Evolutionary conservation across 2,113 vertebrate genomes (phyloP).

Genomic region (Peromyscus polionotus): DNA sequence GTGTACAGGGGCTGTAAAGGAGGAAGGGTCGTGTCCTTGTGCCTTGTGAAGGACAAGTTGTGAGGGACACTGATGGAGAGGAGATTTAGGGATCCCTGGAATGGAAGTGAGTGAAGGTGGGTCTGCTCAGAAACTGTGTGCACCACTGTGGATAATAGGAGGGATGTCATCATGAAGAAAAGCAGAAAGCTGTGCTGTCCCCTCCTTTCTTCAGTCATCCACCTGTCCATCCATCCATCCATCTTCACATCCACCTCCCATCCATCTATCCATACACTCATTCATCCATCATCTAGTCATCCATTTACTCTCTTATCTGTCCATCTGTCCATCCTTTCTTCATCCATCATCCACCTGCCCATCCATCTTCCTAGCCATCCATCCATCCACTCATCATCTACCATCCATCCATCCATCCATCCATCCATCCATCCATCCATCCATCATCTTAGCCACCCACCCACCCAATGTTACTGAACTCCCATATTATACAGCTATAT

Average conservation of each 20-base stretch:
- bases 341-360: neutral
- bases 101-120: neutral
- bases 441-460: neutral
- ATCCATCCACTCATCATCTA: neutral
- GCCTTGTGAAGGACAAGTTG: neutral
- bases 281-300: accelerated
- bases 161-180: neutral
- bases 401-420: no score
- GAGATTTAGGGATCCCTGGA: neutral
- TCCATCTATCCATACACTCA: neutral
- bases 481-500: neutral
- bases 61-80: neutral
- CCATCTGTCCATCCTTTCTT: no score
- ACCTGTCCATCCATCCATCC: neutral
- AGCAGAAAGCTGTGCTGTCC: neutral
- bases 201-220: neutral
- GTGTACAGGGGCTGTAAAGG: neutral
- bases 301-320: no score
- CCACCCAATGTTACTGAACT: neutral
- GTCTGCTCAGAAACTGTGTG: neutral
- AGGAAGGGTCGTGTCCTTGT: neutral
- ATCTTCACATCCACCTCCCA: neutral
- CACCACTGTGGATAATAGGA: neutral
- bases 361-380: neutral
- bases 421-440: neutral